Evolutionary conservation across 2,113 vertebrate genomes (phyloP).

Genomic region (Conger conger): DNA sequence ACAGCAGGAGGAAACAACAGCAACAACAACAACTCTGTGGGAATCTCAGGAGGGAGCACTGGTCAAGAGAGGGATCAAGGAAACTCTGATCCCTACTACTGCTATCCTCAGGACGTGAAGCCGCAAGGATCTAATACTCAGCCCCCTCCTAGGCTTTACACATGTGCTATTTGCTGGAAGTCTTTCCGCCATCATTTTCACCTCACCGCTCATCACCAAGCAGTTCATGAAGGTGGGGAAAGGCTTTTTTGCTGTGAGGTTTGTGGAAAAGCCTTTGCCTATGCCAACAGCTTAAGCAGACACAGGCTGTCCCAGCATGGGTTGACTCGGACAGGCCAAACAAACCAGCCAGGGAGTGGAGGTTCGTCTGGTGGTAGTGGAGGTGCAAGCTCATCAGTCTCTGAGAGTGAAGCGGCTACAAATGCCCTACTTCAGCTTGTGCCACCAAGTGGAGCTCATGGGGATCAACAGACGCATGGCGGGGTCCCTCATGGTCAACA

Average conservation of each 20-base stretch:
- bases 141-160: conserved; percentile 70
- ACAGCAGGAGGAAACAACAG: conserved; percentile 68
- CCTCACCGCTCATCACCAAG: conserved; percentile 87
- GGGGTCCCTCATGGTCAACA: conserved; percentile 68
- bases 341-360: conserved; percentile 64
- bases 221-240: conserved; percentile 77
- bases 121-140: conserved; percentile 67
- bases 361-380: conserved; percentile 56
- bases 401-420: conserved; percentile 76
- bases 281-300: conserved; percentile 88
- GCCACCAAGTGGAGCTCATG: conserved; percentile 62
- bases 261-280: conserved; percentile 89
- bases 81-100: conserved; percentile 71
- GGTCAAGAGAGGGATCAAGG: conserved; percentile 66
- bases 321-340: conserved; percentile 60
- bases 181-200: conserved; percentile 92
- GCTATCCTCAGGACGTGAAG: conserved; percentile 72
- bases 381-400: conserved; percentile 61
- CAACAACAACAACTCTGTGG: conserved; percentile 62
- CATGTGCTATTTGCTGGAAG: conserved; percentile 84
- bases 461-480: conserved; percentile 59
- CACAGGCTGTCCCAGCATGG: conserved; percentile 86
- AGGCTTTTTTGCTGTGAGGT: conserved; percentile 89
- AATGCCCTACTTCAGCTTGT: conserved; percentile 74
- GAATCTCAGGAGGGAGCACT: conserved; percentile 67